A percentile compares a stretch with the other conserved stretches of the same genome.
Evolutionary conservation across 2,113 vertebrate genomes (phyloP).

Genomic region (Cyphomyrus plagiostoma): DNA sequence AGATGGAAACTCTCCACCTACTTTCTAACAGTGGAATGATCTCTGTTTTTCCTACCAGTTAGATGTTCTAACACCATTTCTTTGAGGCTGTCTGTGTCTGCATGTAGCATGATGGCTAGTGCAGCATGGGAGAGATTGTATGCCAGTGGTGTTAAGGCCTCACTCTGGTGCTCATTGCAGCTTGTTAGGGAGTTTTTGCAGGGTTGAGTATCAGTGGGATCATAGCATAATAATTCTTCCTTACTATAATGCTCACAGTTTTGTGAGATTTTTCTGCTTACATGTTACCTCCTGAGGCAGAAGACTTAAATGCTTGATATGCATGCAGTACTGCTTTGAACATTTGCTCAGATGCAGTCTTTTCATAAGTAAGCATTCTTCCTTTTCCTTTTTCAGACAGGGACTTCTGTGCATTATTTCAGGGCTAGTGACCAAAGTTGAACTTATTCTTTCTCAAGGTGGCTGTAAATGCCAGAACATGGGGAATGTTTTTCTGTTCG

Average conservation of each 20-base stretch:
- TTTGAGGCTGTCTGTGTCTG: background rate
- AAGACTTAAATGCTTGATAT: background rate
- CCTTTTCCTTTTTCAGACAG: constrained; percentile 3
- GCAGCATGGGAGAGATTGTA: no score
- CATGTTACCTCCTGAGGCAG: background rate
- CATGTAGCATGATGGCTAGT: constrained; percentile 18
- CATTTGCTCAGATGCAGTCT: background rate
- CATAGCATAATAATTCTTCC: background rate
- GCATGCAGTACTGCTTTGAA: background rate
- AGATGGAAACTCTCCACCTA: background rate
- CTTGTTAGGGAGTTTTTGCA: background rate
- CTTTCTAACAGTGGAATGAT: background rate
- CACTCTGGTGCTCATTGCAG: background rate
- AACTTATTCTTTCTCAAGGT: background rate
- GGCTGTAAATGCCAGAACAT: background rate
- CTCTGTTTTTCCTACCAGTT: background rate
- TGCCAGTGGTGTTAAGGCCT: background rate
- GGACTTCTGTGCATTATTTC: background rate
- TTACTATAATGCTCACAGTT: background rate
- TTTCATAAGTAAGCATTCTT: background rate
- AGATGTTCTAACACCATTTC: background rate
- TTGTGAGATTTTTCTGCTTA: background rate
- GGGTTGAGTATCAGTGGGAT: background rate
- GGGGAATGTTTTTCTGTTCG: background rate
- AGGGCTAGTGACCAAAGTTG: background rate